phyloP scores from a whole-genome alignment of 2,797 vertebrate genomes.

The Nasua narica region DNA sequence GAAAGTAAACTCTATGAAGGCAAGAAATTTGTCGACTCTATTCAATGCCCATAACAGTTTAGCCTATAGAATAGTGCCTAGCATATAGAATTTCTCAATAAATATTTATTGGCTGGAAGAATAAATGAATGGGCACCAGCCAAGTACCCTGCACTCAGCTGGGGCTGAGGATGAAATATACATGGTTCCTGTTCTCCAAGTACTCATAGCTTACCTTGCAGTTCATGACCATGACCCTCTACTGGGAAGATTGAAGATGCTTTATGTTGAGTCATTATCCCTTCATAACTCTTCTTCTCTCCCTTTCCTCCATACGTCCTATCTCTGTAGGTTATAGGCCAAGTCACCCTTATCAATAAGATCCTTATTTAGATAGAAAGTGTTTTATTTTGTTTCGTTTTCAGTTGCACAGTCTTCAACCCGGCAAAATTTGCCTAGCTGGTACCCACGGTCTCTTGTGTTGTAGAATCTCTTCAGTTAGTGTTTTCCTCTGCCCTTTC shows the following conservation, averaged over 20 bases:
- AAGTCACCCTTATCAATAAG: background rate
- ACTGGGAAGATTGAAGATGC: background rate
- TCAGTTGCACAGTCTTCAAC: fast-evolving
- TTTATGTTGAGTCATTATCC: background rate
- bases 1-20: background rate
- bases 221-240: background rate
- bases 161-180: background rate
- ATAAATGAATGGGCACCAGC: background rate
- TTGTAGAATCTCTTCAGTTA: background rate
- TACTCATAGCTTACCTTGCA: background rate
- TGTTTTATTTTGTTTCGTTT: background rate
- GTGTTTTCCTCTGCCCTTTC: background rate
- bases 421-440: background rate
- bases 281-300: background rate
- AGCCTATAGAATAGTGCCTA: background rate
- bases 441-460: background rate
- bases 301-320: background rate
- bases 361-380: background rate
- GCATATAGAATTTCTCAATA: background rate
- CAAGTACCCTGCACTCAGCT: too few relatives aligned
- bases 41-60: background rate
- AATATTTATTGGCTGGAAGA: background rate
- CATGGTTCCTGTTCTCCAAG: too few relatives aligned
- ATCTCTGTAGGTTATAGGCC: too few relatives aligned
- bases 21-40: background rate